phyloP scores from a whole-genome alignment of 2,113 vertebrate species.

The Holacanthus passer region DNA sequence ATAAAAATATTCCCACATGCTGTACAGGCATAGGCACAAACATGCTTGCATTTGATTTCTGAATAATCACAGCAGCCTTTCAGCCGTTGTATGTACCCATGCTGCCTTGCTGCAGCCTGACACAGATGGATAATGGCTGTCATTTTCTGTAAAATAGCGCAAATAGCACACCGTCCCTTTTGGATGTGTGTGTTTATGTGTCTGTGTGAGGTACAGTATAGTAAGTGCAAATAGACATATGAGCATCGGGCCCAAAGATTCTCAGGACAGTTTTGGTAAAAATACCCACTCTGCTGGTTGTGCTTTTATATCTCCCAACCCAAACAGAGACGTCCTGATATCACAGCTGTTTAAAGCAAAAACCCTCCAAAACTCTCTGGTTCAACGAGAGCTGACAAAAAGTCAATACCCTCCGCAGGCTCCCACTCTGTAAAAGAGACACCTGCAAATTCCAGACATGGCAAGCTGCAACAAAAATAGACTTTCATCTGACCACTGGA shows the following conservation, averaged over 20 bases:
- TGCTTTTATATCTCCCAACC: background rate
- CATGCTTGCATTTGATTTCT: background rate
- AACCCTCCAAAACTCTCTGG: conserved; percentile 24
- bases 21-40: background rate
- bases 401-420: conserved; percentile 50
- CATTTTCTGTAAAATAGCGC: background rate
- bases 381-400: conserved; percentile 57
- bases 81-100: background rate
- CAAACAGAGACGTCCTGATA: conserved; percentile 38
- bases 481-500: conserved; percentile 1
- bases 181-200: background rate
- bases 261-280: background rate
- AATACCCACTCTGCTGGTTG: background rate
- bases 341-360: conserved; percentile 44
- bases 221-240: background rate
- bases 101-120: background rate
- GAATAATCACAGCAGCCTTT: background rate
- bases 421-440: conserved; percentile 39
- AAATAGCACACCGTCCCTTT: background rate
- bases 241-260: background rate
- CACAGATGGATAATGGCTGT: conserved; percentile 4
- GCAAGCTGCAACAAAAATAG: conserved; percentile 23
- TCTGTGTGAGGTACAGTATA: background rate
- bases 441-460: conserved; percentile 38
- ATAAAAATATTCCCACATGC: background rate